Base-by-base conservation (phyloP, 2,888 invertebrate species). In the Lapara coniferarum region DNA sequence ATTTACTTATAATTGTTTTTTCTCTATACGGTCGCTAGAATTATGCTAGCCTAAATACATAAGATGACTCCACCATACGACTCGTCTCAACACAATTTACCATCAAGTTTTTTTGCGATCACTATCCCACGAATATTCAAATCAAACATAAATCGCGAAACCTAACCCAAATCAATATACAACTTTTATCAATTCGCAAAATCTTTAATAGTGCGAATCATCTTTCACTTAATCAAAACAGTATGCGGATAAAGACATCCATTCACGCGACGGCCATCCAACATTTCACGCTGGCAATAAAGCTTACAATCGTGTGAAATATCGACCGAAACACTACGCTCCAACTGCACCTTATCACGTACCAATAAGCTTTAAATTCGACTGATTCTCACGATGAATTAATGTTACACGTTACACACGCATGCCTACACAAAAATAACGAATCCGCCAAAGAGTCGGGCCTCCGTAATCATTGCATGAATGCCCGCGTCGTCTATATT, bases 381-480 rank as follows among this genome's bases (percentile, higher is more conserved):
- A 73, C 67, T 71, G 81, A 57, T 63, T 56, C 66, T 51, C 63
- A 51, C 71, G 71, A 77, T 78, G 81, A 78, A 77, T 78, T 78
- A 74, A 74, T 76, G 75, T 81, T 77, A 76, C 37, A 78, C 83
- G 80, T 89, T 89, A 88, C 85, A 86, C 88, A 90, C 92, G 93
- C 89, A 87, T 92, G 91, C 92, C 88, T 93, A 88, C 90, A 92
- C 93, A 91, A 93, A 93, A 93, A 93, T 94, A 94, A 94, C 93
- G 92, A 94, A 91, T 88, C 73, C 81, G 79, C 80, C 82, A 84
- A 80, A 81, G 85, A 85, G 87, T 87, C 85, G 81, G 67, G 81
- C 81, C 80, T 81, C 84, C 85, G 88, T 89, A 89, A 89, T 90
- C 91, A 88, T 81, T 85, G 83, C 82, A 80, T 89, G 90, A 91